A percentile compares a stretch with the other conserved stretches of the same genome.
Evolutionary conservation across 2,888 invertebrate species (phyloP).

Genomic region (Sepiola atlantica): DNA sequence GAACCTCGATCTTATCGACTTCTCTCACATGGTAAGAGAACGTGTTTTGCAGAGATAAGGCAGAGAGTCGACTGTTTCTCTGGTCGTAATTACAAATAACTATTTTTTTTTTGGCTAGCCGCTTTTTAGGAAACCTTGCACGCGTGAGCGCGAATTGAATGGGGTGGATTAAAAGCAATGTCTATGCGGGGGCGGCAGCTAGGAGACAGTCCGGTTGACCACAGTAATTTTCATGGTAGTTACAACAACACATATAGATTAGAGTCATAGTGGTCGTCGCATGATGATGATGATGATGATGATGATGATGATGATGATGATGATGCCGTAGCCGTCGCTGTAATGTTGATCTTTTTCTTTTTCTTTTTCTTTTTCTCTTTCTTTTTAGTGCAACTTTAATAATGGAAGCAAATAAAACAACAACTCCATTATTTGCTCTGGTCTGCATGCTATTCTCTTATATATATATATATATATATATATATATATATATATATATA

Average conservation of each 20-base stretch:
- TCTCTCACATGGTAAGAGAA: conserved; percentile 21
- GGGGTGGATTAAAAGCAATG: neutral
- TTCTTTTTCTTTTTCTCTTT: too few species aligned
- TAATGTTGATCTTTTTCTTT: too few species aligned
- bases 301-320: neutral
- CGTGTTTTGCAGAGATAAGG: conserved; percentile 20
- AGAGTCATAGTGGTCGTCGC: neutral
- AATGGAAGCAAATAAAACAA: neutral
- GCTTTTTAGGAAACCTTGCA: conserved; percentile 2
- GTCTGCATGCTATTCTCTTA: too few species aligned
- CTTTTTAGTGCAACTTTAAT: too few species aligned
- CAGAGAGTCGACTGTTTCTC: neutral
- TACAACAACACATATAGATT: neutral
- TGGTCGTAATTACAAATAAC: conserved; percentile 32
- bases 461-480: too few species aligned
- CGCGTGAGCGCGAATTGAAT: neutral
- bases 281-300: neutral
- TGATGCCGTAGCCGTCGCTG: too few species aligned
- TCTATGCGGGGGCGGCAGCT: neutral
- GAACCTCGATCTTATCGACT: neutral
- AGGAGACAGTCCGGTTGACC: neutral
- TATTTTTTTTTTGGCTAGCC: neutral
- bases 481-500: too few species aligned
- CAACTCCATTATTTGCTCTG: too few species aligned
- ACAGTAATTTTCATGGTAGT: neutral